Percentiles rank a stretch among this genome's conserved stretches.
Evolutionary conservation across 2,113 vertebrate genomes (phyloP).

Genomic region (Notiomystis cincta): DNA sequence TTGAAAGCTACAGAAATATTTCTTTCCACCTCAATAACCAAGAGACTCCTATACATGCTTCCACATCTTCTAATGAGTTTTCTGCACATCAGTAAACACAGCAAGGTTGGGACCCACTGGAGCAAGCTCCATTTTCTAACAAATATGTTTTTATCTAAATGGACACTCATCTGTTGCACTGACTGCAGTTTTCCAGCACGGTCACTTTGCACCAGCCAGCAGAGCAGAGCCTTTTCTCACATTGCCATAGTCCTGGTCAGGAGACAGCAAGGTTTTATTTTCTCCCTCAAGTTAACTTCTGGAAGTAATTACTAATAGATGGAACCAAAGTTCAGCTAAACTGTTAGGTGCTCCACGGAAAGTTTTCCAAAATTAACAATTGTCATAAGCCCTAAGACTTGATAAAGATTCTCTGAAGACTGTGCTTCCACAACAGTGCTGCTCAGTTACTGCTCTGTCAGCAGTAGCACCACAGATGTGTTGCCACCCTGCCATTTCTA

Average conservation of each 20-base stretch:
- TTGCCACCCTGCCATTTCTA: background rate
- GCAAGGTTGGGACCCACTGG: background rate
- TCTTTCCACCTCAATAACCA: background rate
- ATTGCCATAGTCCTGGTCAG: background rate
- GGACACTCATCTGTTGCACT: background rate
- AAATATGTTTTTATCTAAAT: background rate
- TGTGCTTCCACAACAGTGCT: background rate
- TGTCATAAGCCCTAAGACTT: background rate
- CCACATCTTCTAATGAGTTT: background rate
- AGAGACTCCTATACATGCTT: background rate
- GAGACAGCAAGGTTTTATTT: background rate
- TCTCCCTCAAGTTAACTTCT: background rate
- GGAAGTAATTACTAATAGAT: slow-evolving; percentile 2
- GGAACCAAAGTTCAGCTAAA: background rate
- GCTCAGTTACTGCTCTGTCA: background rate
- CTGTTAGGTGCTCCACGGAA: background rate
- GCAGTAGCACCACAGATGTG: background rate
- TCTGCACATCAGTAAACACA: background rate
- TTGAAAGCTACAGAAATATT: background rate
- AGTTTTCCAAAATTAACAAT: background rate
- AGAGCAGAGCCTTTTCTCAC: background rate
- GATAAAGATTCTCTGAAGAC: background rate
- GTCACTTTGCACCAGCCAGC: background rate
- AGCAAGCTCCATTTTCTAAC: background rate
- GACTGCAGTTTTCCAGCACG: background rate